Conservation (phyloP, 1,140 invertebrate genomes). For the Drosophila elegans region DNA sequence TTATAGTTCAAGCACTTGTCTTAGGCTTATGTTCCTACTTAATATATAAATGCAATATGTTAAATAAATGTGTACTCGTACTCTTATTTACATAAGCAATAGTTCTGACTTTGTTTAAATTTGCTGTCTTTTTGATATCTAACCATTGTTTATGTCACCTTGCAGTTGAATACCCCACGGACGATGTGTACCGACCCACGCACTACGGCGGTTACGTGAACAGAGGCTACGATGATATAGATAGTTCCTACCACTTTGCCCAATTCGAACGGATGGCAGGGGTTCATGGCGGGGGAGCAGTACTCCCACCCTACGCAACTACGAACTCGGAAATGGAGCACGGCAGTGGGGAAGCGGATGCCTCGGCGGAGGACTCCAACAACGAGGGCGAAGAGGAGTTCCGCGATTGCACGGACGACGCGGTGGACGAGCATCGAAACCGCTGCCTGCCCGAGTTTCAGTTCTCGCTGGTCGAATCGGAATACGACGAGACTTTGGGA, state of each 20-base stretch:
- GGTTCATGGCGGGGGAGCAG: conserved; percentile 8
- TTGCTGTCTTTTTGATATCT: background rate
- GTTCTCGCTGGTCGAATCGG: conserved; percentile 86
- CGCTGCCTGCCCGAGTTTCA: conserved; percentile 81
- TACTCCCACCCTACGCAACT: conserved; percentile 47
- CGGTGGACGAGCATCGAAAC: conserved; percentile 23
- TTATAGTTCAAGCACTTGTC: too few relatives aligned
- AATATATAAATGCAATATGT: too few relatives aligned
- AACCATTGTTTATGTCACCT: background rate
- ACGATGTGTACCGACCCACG: conserved; percentile 62
- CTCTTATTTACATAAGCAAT: too few relatives aligned
- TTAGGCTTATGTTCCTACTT: too few relatives aligned
- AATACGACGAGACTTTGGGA: conserved; percentile 88
- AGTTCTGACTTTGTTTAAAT: conserved; percentile 2
- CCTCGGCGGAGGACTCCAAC: conserved; percentile 16
- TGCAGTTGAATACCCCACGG: conserved; percentile 56
- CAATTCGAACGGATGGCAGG: conserved; percentile 70
- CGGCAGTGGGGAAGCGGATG: conserved; percentile 14
- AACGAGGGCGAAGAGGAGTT: conserved; percentile 18
- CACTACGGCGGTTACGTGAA: conserved; percentile 67
- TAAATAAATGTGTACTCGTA: too few relatives aligned
- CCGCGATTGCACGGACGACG: conserved; percentile 55
- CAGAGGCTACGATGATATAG: conserved; percentile 75
- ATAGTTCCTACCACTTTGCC: conserved; percentile 71
- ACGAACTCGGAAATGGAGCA: conserved; percentile 10